These are phyloP conservation scores for Vandiemenella viatica DNA, from an alignment of 2,888 invertebrate genomes.

Conservation along the genomic window DNA sequence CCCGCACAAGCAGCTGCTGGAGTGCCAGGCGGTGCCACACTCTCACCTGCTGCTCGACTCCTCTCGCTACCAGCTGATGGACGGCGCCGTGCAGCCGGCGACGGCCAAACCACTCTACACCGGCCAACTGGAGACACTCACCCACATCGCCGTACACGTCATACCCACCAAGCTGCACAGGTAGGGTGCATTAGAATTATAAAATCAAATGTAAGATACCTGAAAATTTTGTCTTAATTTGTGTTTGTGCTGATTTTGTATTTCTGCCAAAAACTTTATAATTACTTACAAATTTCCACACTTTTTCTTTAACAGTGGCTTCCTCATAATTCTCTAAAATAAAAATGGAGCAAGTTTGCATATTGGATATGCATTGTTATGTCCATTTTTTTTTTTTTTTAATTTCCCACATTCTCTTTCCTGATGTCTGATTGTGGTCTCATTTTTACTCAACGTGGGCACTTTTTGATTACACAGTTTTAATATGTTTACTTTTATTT, in stretches of 20 bases:
- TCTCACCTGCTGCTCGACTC: slow-evolving; percentile 25
- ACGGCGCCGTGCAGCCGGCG: slow-evolving; percentile 64
- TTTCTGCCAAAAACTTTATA: not conserved
- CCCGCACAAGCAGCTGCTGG: slow-evolving; percentile 41
- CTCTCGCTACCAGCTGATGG: slow-evolving; percentile 69
- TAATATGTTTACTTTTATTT: too few species aligned
- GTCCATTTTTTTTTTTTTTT: too few species aligned
- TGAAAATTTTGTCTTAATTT: not conserved
- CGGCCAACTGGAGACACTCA: slow-evolving; percentile 49
- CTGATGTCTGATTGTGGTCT: too few species aligned
- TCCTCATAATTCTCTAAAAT: too few species aligned
- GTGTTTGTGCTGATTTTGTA: not conserved
- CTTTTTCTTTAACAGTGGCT: not conserved
- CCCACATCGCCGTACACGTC: slow-evolving; percentile 68
- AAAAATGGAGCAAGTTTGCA: too few species aligned
- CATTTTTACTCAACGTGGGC: too few species aligned
- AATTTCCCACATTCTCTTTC: too few species aligned
- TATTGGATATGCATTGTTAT: too few species aligned
- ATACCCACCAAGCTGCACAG: slow-evolving; percentile 54
- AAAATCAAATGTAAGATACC: not conserved
- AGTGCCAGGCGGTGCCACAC: slow-evolving; percentile 34
- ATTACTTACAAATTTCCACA: not conserved
- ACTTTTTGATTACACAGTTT: too few species aligned
- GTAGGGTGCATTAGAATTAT: slow-evolving; percentile 17
- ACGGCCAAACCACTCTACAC: slow-evolving; percentile 53